These are phyloP conservation scores for Alitta virens DNA, from an alignment of 2,888 invertebrate genomes.

Conservation along the genomic window DNA sequence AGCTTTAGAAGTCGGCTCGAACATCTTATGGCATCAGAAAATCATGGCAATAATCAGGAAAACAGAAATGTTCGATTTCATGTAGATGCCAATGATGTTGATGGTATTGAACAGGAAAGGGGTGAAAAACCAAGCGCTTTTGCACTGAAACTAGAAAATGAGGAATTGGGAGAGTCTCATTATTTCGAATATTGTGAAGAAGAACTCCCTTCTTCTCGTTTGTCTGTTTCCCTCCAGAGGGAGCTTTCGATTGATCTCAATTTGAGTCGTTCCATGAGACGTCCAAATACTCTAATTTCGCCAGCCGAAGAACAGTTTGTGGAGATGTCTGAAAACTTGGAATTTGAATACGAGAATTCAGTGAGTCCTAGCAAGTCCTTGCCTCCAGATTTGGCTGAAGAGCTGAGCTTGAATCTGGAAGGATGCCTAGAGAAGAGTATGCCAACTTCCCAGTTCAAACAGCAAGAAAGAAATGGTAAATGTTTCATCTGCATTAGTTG, in stretches of 20 bases:
- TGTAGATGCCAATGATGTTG: neutral
- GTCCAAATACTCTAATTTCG: neutral
- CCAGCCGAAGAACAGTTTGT: neutral
- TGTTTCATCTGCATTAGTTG: no score
- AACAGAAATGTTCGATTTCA: neutral
- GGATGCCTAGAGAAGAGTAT: neutral
- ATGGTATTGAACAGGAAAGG: neutral
- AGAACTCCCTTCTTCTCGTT: neutral
- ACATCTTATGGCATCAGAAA: neutral
- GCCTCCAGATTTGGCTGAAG: constrained; percentile 3
- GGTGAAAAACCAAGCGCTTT: neutral
- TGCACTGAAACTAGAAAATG: neutral
- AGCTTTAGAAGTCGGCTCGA: neutral
- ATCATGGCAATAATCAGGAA: neutral
- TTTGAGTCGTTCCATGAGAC: neutral
- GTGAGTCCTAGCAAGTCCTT: constrained; percentile 8
- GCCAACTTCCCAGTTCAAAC: neutral
- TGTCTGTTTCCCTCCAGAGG: neutral
- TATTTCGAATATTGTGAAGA: constrained; percentile 9
- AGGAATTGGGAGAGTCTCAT: neutral
- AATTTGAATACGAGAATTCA: neutral
- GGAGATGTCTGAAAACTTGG: neutral
- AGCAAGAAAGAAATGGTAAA: no score
- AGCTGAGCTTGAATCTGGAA: constrained; percentile 6
- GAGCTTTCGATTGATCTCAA: neutral